Conservation (phyloP, 2,113 vertebrate genomes). For the Ameiurus melas region DNA sequence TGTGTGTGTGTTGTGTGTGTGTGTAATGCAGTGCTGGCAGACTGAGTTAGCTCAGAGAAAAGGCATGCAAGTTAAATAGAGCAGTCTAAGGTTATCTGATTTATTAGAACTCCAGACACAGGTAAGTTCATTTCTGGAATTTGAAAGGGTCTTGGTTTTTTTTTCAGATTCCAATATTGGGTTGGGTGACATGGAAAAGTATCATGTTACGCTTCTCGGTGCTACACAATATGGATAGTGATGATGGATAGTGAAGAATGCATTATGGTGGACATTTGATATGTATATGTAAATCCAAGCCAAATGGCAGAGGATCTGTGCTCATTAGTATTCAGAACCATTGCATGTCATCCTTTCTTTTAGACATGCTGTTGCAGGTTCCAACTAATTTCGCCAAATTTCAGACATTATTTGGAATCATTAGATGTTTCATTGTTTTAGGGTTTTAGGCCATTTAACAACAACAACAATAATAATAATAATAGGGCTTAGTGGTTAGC, state of each 20-base stretch:
- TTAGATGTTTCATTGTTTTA: neutral
- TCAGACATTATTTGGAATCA: neutral
- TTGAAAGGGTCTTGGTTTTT: neutral
- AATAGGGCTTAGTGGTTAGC: too few species aligned
- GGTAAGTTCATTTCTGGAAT: conserved; percentile 8
- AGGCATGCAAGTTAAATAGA: neutral
- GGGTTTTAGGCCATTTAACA: neutral
- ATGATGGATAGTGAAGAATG: neutral
- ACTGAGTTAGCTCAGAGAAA: neutral
- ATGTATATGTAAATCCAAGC: neutral
- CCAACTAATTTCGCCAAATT: neutral
- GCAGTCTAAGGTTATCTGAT: neutral
- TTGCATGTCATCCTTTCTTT: neutral
- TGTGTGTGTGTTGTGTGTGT: neutral
- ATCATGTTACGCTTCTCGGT: neutral
- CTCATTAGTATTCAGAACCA: neutral
- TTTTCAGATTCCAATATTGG: neutral
- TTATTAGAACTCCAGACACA: neutral
- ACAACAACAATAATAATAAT: too few species aligned
- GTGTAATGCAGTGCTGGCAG: neutral
- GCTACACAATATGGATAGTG: too few species aligned
- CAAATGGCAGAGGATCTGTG: neutral
- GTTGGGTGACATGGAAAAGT: too few species aligned
- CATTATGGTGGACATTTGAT: neutral
- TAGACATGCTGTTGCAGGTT: neutral